Evolutionary conservation across 2,797 vertebrate genomes (phyloP).

Genomic region (Sardinella longiceps): DNA sequence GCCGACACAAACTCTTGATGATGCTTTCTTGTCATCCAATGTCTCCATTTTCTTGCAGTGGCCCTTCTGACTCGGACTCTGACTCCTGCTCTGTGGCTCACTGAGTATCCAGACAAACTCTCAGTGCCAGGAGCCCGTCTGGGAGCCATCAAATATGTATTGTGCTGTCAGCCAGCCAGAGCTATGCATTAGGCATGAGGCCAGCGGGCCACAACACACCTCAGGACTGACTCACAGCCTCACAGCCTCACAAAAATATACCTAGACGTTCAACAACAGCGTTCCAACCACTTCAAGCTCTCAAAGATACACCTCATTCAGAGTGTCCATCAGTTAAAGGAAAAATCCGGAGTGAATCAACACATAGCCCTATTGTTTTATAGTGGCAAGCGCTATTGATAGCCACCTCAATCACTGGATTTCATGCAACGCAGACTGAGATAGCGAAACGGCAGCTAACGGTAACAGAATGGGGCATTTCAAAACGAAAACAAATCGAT

Average conservation of each 20-base stretch:
- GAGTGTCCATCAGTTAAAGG: no score
- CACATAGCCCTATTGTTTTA: no score
- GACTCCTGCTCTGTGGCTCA: constrained; percentile 28
- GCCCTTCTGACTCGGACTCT: constrained; percentile 10
- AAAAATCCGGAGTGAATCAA: no score
- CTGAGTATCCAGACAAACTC: constrained; percentile 50
- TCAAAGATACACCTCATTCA: background rate
- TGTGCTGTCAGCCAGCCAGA: constrained; percentile 16
- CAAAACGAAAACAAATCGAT: no score
- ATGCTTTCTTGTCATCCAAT: background rate
- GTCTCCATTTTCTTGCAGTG: background rate
- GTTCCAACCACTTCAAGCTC: background rate
- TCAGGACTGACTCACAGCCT: constrained; percentile 8
- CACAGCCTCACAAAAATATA: background rate
- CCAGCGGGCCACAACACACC: constrained; percentile 11
- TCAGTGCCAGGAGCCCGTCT: constrained; percentile 51
- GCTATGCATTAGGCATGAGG: constrained; percentile 63
- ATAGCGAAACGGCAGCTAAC: no score
- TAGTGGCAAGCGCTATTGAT: no score
- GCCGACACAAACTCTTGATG: background rate
- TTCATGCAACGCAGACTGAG: no score
- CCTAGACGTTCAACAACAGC: background rate
- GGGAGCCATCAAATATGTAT: constrained; percentile 66
- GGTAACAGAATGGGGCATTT: no score
- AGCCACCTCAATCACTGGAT: no score